These are phyloP conservation scores for Hystrix brachyura DNA, from an alignment of 2,113 vertebrate genomes.

Conservation along the genomic window DNA sequence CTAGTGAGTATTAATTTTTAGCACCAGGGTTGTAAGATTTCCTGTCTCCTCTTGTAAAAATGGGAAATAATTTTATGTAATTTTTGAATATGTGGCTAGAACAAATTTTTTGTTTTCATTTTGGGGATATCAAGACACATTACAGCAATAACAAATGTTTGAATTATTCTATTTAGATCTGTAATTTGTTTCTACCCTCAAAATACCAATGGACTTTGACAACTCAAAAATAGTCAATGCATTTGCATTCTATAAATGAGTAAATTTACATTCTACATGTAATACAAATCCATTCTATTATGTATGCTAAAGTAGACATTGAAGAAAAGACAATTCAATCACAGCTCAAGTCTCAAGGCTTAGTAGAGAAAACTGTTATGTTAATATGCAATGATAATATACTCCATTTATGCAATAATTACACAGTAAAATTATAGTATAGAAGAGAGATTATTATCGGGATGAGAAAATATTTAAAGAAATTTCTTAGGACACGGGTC, in stretches of 20 bases:
- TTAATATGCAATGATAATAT: neutral
- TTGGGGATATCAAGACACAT: neutral
- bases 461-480: neutral
- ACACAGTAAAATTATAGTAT: neutral
- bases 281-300: neutral
- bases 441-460: neutral
- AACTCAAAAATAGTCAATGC: neutral
- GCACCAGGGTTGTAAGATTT: neutral
- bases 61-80: slow-evolving; percentile 37
- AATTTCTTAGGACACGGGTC: neutral
- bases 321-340: slow-evolving; percentile 15
- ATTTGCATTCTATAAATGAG: neutral
- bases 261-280: neutral
- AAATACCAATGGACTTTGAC: neutral
- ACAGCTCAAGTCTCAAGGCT: neutral
- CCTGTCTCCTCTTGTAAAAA: neutral
- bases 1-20: slow-evolving; percentile 31
- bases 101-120: slow-evolving; percentile 37
- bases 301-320: neutral
- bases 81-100: slow-evolving; percentile 33
- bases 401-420: neutral
- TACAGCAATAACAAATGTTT: neutral
- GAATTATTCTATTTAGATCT: neutral
- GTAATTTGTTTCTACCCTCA: neutral
- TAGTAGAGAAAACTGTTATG: slow-evolving; percentile 15